Conservation (phyloP, 2,113 vertebrate species). For the Hylia prasina region DNA sequence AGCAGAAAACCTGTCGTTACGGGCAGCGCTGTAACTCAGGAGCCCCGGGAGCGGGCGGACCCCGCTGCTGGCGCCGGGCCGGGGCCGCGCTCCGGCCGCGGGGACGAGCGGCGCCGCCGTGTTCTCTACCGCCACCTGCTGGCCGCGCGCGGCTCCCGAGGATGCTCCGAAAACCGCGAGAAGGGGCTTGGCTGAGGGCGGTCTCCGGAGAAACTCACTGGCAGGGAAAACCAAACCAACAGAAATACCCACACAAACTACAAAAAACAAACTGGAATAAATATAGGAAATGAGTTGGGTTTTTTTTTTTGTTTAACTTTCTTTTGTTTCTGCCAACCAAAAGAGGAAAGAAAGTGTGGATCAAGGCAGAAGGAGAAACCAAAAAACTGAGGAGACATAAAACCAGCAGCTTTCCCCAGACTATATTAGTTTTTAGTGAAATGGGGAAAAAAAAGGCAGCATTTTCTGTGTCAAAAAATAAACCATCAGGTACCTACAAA, state of each 20-base stretch:
- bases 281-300: accelerated
- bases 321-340: not conserved
- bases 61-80: accelerated
- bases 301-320: not conserved
- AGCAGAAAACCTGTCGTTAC: accelerated
- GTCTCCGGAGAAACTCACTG: accelerated
- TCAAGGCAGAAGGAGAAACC: not conserved
- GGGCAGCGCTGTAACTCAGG: accelerated
- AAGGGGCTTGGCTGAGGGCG: accelerated
- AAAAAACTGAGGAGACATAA: accelerated
- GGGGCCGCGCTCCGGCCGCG: not conserved
- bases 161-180: not conserved
- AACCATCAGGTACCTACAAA: not conserved
- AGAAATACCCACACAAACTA: too few relatives aligned
- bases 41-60: accelerated
- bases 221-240: not conserved
- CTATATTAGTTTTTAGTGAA: accelerated
- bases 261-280: too few relatives aligned
- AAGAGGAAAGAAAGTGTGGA: not conserved
- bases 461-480: not conserved
- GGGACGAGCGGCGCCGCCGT: not conserved
- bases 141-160: not conserved
- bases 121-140: conserved; percentile 47
- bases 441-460: not conserved
- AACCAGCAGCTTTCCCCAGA: not conserved